A percentile compares a stretch with the other conserved stretches of the same genome.
Conservation (phyloP, 2,888 invertebrate genomes). For the Lepeophtheirus nordmannii region DNA sequence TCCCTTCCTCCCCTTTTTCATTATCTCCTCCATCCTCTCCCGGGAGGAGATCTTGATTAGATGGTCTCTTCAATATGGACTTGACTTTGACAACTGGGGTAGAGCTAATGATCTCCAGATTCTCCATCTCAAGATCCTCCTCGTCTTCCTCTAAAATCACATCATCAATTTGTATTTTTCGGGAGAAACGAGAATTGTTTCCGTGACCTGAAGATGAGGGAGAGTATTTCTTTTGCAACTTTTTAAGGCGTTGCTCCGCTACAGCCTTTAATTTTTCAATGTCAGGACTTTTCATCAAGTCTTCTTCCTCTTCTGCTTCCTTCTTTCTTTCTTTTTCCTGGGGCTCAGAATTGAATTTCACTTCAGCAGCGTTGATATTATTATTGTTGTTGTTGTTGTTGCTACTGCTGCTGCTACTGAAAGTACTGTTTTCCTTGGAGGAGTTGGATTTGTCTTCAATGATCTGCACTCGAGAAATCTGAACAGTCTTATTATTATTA, state of each 20-base stretch:
- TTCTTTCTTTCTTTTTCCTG: background rate
- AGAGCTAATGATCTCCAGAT: conserved; percentile 6
- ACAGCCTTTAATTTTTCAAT: background rate
- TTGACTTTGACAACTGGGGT: background rate
- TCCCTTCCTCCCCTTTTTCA: background rate
- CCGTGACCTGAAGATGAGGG: conserved; percentile 1
- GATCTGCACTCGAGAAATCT: background rate
- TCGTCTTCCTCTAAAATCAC: conserved; percentile 13
- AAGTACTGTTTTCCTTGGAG: no score
- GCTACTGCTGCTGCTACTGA: no score
- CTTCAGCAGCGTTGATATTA: background rate
- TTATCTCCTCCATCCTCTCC: background rate
- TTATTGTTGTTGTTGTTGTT: no score
- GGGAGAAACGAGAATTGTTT: background rate
- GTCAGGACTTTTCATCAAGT: background rate
- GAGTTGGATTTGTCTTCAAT: background rate
- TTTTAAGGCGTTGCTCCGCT: background rate
- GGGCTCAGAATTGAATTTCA: background rate
- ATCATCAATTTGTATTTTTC: conserved; percentile 14
- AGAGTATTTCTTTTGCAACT: conserved; percentile 2
- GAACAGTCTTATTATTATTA: conserved; percentile 1
- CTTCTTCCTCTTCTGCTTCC: background rate
- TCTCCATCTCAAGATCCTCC: conserved; percentile 11
- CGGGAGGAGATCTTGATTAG: background rate
- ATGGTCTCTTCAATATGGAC: conserved; percentile 9